Evolutionary conservation across 1,140 invertebrate species (phyloP).

Genomic region (Phenacoccus solenopsis): DNA sequence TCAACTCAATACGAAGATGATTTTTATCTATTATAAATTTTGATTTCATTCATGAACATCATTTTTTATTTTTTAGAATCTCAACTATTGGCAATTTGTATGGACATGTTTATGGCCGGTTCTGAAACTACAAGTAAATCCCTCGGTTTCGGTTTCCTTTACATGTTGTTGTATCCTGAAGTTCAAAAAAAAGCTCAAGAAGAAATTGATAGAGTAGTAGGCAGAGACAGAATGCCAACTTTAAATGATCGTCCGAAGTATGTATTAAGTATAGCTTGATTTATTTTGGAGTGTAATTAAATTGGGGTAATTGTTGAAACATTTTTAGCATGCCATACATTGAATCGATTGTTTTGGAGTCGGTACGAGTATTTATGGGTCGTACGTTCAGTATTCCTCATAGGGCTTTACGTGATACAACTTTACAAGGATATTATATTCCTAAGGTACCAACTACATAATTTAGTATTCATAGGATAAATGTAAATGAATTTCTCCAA

Average conservation of each 20-base stretch:
- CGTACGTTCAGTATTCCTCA: conserved; percentile 61
- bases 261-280: background rate
- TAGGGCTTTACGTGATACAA: conserved; percentile 54
- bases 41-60: too few relatives aligned
- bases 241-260: conserved; percentile 52
- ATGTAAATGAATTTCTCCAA: too few relatives aligned
- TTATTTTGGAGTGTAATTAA: too few relatives aligned
- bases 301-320: too few relatives aligned
- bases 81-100: conserved; percentile 57
- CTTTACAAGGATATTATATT: conserved; percentile 53
- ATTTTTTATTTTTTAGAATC: conserved; percentile 37
- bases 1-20: background rate
- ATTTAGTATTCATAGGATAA: too few relatives aligned
- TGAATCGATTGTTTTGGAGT: conserved; percentile 62
- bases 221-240: conserved; percentile 47
- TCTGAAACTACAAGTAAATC: conserved; percentile 69
- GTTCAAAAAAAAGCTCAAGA: conserved; percentile 63
- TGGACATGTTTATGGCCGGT: conserved; percentile 71
- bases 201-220: conserved; percentile 66
- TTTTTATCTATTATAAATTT: too few relatives aligned
- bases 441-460: conserved; percentile 58
- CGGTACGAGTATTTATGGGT: conserved; percentile 61
- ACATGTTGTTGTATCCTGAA: conserved; percentile 60
- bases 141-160: conserved; percentile 61
- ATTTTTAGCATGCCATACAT: conserved; percentile 52